A percentile compares a stretch with the other conserved stretches of the same genome.
Evolutionary conservation across 2,113 vertebrate species (phyloP).

Genomic region (Collichthys lucidus): DNA sequence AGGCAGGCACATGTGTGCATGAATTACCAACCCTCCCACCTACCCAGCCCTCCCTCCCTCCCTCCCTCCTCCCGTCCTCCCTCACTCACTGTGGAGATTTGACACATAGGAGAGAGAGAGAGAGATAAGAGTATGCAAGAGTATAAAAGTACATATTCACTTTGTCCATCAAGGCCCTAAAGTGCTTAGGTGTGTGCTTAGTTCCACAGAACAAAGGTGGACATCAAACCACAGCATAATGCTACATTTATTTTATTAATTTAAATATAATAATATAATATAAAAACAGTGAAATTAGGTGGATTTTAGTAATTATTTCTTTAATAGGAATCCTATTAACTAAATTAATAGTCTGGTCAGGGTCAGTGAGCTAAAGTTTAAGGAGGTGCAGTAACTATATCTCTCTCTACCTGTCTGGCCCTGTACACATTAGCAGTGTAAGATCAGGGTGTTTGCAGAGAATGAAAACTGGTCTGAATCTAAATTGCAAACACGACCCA

Average conservation of each 20-base stretch:
- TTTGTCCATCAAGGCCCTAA: slow-evolving; percentile 70
- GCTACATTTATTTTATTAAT: not conserved
- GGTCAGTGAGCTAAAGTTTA: slow-evolving; percentile 11
- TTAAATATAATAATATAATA: not conserved
- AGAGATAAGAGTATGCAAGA: slow-evolving; percentile 72
- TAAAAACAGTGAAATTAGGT: not conserved
- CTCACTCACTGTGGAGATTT: slow-evolving; percentile 62
- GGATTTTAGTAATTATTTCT: not conserved
- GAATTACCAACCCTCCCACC: slow-evolving; percentile 80
- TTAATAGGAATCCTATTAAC: not conserved
- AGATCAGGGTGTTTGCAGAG: slow-evolving; percentile 8
- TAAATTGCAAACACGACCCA: not conserved
- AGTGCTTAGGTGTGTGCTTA: slow-evolving; percentile 34
- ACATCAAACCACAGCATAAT: slow-evolving; percentile 4
- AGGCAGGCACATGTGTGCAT: slow-evolving; percentile 87
- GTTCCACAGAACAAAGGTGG: slow-evolving; percentile 10
- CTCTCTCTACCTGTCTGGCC: not conserved
- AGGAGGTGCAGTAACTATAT: not conserved
- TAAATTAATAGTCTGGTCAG: not conserved
- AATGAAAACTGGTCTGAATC: not conserved
- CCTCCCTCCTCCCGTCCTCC: slow-evolving; percentile 26
- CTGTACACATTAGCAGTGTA: slow-evolving; percentile 23
- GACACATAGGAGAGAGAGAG: slow-evolving; percentile 75
- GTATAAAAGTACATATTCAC: slow-evolving; percentile 76
- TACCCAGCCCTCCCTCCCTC: slow-evolving; percentile 23